phyloP scores from a whole-genome alignment of 2,888 invertebrate genomes.

The Leptinotarsa rubiginosa region DNA sequence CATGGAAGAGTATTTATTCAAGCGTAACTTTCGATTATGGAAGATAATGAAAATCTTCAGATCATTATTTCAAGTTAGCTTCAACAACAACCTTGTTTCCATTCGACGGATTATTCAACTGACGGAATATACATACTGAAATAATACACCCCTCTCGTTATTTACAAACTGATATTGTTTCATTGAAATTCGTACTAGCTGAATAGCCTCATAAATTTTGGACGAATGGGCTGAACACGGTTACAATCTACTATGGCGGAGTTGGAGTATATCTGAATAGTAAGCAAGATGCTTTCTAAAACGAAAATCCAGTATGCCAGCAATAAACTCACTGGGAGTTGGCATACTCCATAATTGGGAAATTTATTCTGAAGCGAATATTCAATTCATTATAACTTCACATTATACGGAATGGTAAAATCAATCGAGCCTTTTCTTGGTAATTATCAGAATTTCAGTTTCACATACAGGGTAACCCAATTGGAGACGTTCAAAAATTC shows the following conservation, averaged over 20 bases:
- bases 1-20: neutral
- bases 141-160: slow-evolving; percentile 2
- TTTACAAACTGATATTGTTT: slow-evolving; percentile 36
- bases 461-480: too few species aligned
- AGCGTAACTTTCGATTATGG: neutral
- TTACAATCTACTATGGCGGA: slow-evolving; percentile 6
- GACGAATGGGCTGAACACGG: slow-evolving; percentile 22
- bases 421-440: too few species aligned
- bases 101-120: slow-evolving; percentile 4
- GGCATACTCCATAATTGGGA: neutral
- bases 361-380: neutral
- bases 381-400: neutral
- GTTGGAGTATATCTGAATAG: slow-evolving; percentile 11
- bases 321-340: slow-evolving; percentile 2
- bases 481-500: too few species aligned
- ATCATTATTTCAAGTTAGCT: slow-evolving; percentile 1
- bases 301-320: slow-evolving; percentile 5
- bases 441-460: too few species aligned
- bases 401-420: too few species aligned
- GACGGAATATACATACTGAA: slow-evolving; percentile 14
- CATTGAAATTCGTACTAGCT: slow-evolving; percentile 37
- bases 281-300: slow-evolving; percentile 6
- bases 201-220: slow-evolving; percentile 33
- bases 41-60: neutral
- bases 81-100: slow-evolving; percentile 2